Conservation (phyloP, 2,888 invertebrate species). For the Pardosa pseudoannulata region DNA sequence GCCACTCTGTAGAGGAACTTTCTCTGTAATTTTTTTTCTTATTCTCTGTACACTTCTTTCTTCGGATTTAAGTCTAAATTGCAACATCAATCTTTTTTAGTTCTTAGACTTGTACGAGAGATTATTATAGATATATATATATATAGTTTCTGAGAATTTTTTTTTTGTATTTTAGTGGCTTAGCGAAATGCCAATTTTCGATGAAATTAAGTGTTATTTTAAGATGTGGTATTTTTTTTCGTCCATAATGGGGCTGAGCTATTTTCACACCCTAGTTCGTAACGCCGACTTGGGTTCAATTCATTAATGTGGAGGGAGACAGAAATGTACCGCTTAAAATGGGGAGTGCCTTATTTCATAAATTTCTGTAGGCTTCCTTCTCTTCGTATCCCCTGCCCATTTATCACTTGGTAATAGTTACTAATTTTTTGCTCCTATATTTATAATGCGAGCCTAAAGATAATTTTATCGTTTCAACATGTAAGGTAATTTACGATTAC, state of each 20-base stretch:
- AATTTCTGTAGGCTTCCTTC: not conserved
- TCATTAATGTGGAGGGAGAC: constrained; percentile 34
- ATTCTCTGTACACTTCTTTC: constrained; percentile 6
- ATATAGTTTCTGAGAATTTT: not conserved
- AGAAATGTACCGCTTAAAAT: not conserved
- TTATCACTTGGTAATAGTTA: not conserved
- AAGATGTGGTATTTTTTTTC: constrained; percentile 36
- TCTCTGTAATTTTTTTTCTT: constrained; percentile 24
- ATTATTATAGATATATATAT: constrained; percentile 23
- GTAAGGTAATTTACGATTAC: too few relatives aligned
- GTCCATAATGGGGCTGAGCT: constrained; percentile 23
- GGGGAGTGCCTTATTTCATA: not conserved
- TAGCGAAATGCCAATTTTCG: constrained; percentile 62
- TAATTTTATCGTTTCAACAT: too few relatives aligned
- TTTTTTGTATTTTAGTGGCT: constrained; percentile 37
- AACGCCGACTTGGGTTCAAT: constrained; percentile 10
- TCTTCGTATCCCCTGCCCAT: not conserved
- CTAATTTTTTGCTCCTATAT: not conserved
- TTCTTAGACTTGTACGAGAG: constrained; percentile 11
- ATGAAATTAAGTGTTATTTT: constrained; percentile 64
- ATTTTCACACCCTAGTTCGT: constrained; percentile 31
- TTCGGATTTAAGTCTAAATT: constrained; percentile 65
- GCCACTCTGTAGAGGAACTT: constrained; percentile 41
- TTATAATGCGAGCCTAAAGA: too few relatives aligned
- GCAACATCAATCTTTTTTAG: constrained; percentile 67